These are phyloP conservation scores for Tetragonula clypearis DNA, from an alignment of 1,140 invertebrate genomes.

Conservation along the genomic window DNA sequence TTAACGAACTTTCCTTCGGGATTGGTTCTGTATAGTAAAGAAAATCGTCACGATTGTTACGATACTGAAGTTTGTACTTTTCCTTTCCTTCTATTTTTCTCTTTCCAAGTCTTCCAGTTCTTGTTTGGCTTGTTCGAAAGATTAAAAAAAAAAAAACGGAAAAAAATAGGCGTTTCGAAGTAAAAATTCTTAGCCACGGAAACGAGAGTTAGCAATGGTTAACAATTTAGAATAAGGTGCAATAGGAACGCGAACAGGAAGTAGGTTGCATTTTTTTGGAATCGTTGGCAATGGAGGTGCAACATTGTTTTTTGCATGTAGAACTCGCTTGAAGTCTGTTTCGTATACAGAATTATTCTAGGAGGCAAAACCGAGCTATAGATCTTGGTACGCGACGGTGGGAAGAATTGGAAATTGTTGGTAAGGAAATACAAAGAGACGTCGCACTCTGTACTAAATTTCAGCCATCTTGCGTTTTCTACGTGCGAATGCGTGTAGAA, in stretches of 20 bases:
- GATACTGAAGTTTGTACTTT: too few species aligned
- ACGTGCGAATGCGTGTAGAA: neutral
- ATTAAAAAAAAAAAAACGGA: too few species aligned
- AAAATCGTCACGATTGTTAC: too few species aligned
- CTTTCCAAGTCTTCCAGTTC: too few species aligned
- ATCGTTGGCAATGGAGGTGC: neutral
- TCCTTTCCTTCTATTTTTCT: too few species aligned
- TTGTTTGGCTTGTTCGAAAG: too few species aligned
- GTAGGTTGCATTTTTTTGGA: neutral
- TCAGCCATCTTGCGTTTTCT: neutral
- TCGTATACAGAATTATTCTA: neutral
- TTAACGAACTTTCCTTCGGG: too few species aligned
- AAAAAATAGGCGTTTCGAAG: too few species aligned
- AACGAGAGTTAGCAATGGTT: neutral
- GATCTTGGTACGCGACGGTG: conserved; percentile 13
- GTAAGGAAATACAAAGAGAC: neutral
- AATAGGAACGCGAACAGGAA: neutral
- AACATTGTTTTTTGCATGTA: conserved; percentile 4
- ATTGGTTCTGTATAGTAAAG: too few species aligned
- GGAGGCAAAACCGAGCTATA: neutral
- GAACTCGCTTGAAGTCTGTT: neutral
- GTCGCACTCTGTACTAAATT: neutral
- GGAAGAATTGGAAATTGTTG: conserved; percentile 8
- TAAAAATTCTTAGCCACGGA: neutral
- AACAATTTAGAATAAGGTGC: too few species aligned